phyloP scores from a whole-genome alignment of 2,797 vertebrate genomes.

The Anas flavirostris region DNA sequence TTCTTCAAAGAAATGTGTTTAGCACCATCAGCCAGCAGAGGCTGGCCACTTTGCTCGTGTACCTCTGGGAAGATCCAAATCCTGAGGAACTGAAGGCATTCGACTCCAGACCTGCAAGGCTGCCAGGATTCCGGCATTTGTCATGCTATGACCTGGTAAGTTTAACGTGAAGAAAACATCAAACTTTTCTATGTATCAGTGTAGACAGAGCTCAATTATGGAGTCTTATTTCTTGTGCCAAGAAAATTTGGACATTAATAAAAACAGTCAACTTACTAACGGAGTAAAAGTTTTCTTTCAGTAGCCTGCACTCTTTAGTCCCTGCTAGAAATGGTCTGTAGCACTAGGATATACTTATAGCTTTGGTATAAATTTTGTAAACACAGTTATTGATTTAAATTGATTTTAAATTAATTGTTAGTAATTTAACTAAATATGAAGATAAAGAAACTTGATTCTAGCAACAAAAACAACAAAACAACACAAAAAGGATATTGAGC shows the following conservation, averaged over 20 bases:
- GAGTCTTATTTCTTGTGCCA: neutral
- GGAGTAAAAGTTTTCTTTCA: neutral
- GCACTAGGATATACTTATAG: neutral
- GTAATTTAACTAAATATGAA: slow-evolving; percentile 12
- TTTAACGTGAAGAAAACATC: neutral
- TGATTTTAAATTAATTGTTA: neutral
- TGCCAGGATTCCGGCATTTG: neutral
- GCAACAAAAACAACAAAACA: neutral
- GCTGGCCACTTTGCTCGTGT: accelerated
- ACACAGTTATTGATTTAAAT: neutral
- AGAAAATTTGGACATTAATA: neutral
- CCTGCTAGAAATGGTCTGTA: neutral
- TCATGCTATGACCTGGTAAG: neutral
- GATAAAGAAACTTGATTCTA: neutral
- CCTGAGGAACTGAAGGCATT: neutral
- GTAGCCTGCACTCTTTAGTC: neutral
- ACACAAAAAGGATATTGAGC: neutral
- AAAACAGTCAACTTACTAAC: neutral
- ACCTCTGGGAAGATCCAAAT: neutral
- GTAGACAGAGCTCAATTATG: neutral
- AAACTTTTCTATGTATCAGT: neutral
- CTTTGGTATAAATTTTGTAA: neutral
- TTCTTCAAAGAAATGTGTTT: neutral
- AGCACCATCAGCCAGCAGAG: accelerated
- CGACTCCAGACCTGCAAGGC: neutral